phyloP scores from a whole-genome alignment of 1,140 invertebrate genomes.

The Drosophila kohkoa region DNA sequence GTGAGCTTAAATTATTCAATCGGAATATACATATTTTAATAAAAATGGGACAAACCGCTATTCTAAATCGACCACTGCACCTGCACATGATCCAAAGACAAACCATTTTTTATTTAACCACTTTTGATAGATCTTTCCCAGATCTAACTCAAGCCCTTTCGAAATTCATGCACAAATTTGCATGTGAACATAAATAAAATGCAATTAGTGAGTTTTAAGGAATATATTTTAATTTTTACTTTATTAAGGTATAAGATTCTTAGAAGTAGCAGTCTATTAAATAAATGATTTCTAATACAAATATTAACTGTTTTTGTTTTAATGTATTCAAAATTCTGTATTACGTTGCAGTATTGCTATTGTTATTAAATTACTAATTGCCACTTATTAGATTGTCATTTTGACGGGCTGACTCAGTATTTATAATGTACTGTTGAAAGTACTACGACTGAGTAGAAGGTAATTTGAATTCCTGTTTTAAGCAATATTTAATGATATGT shows the following conservation, averaged over 20 bases:
- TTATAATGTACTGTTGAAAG: neutral
- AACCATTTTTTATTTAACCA: neutral
- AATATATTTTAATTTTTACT: neutral
- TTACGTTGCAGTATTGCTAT: neutral
- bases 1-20: constrained; percentile 6
- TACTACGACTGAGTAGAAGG: neutral
- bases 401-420: constrained; percentile 1
- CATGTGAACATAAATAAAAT: neutral
- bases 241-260: neutral
- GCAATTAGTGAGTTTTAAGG: neutral
- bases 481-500: neutral
- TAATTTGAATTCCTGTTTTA: constrained; percentile 21
- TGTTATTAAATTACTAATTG: constrained; percentile 6
- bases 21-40: constrained; percentile 9
- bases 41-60: neutral
- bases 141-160: neutral
- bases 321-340: neutral
- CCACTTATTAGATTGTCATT: constrained; percentile 22
- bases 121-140: neutral
- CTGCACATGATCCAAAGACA: constrained; percentile 6
- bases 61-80: constrained; percentile 4
- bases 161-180: neutral
- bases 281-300: neutral
- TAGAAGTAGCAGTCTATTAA: neutral
- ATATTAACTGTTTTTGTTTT: neutral